These are phyloP conservation scores for Crocidura indochinensis DNA, from an alignment of 2,797 vertebrate genomes.

Conservation along the genomic window DNA sequence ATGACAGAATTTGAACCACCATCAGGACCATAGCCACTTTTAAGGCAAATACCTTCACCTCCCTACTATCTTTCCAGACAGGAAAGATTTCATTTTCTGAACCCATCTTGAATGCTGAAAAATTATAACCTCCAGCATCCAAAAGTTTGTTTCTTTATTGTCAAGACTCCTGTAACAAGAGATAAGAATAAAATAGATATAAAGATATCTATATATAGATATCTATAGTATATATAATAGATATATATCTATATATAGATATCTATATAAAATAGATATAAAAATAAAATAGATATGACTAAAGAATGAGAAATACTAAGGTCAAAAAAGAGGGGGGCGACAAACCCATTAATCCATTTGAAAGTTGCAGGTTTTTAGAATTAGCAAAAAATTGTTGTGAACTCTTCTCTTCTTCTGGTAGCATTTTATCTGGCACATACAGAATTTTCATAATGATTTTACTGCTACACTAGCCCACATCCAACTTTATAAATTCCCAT, in stretches of 20 bases:
- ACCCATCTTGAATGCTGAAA: conserved; percentile 2
- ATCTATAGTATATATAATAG: too few relatives aligned
- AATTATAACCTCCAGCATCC: not conserved
- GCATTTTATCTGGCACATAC: conserved; percentile 40
- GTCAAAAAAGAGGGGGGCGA: not conserved
- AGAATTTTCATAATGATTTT: not conserved
- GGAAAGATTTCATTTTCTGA: too few relatives aligned
- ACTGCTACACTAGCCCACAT: not conserved
- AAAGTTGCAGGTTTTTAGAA: not conserved
- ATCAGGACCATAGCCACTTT: too few relatives aligned
- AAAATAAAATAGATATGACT: too few relatives aligned
- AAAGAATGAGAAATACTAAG: not conserved
- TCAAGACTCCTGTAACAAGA: not conserved
- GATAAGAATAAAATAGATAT: conserved; percentile 42
- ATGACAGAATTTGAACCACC: too few relatives aligned
- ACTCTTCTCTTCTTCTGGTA: not conserved
- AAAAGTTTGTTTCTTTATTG: not conserved
- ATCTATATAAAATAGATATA: too few relatives aligned
- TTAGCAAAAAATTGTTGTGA: conserved; percentile 30
- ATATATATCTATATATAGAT: too few relatives aligned
- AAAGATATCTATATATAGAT: too few relatives aligned
- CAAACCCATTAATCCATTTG: not conserved
- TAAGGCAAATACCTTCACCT: too few relatives aligned
- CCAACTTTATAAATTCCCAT: not conserved
- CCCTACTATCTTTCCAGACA: too few relatives aligned